Evolutionary conservation across 1,140 invertebrate species (phyloP).

Genomic region (Bombus fervidus): DNA sequence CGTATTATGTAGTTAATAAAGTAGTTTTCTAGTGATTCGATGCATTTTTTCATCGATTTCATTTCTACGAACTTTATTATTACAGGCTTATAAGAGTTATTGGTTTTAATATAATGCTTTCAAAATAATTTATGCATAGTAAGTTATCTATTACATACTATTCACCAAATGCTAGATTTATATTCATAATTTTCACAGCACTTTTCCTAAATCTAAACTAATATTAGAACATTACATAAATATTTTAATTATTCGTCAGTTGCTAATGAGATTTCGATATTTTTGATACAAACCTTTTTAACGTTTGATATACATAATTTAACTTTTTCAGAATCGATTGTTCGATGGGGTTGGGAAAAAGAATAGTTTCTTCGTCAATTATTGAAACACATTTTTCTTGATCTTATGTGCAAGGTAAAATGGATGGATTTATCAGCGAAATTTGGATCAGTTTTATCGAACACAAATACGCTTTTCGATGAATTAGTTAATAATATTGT

Average conservation of each 20-base stretch:
- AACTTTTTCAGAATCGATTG: not conserved
- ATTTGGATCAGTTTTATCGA: not conserved
- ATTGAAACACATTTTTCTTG: not conserved
- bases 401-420: no score
- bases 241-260: no score
- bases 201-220: not conserved
- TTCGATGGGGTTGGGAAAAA: rapidly evolving
- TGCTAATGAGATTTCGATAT: no score
- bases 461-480: not conserved
- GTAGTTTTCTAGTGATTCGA: not conserved
- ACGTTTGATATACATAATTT: not conserved
- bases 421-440: not conserved
- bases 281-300: not conserved
- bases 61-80: not conserved
- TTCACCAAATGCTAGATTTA: not conserved
- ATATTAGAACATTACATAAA: not conserved
- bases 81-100: not conserved
- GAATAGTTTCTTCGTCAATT: not conserved
- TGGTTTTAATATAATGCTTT: no score
- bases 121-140: no score
- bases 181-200: not conserved
- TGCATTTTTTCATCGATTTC: no score
- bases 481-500: not conserved
- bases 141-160: no score
- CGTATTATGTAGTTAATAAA: not conserved